These are phyloP conservation scores for Drosophila leonis DNA, from an alignment of 2,888 invertebrate species.

Conservation along the genomic window DNA sequence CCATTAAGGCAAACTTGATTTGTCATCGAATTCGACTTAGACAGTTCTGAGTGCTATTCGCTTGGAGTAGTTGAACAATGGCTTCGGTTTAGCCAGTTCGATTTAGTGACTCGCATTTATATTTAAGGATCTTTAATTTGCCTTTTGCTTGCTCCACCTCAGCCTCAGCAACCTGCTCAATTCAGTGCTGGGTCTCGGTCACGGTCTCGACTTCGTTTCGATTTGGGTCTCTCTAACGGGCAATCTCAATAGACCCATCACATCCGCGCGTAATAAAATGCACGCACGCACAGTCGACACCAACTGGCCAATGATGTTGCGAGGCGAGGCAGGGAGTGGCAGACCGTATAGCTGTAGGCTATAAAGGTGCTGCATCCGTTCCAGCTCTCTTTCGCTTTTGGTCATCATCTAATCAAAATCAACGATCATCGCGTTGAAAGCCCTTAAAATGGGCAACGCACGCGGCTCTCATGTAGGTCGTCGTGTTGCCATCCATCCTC, in stretches of 20 bases:
- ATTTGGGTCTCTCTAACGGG: constrained; percentile 31
- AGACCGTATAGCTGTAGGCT: constrained; percentile 14
- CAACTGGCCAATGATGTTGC: constrained; percentile 15
- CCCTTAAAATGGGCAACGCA: constrained; percentile 49
- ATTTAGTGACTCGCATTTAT: neutral
- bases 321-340: neutral
- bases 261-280: constrained; percentile 78
- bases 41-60: no score
- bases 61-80: no score
- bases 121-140: neutral
- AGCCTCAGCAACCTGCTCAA: constrained; percentile 3
- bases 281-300: constrained; percentile 76
- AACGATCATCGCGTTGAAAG: constrained; percentile 65
- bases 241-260: constrained; percentile 72
- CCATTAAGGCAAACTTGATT: neutral
- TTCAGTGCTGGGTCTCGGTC: constrained; percentile 8
- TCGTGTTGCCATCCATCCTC: constrained; percentile 5
- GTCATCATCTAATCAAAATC: constrained; percentile 73
- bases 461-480: constrained; percentile 51
- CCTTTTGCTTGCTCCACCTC: neutral
- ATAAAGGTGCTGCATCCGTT: constrained; percentile 54
- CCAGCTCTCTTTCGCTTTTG: constrained; percentile 9
- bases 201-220: constrained; percentile 2
- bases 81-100: neutral
- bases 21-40: no score